Conservation (phyloP, 2,888 invertebrate genomes). For the Biston stratarius region DNA sequence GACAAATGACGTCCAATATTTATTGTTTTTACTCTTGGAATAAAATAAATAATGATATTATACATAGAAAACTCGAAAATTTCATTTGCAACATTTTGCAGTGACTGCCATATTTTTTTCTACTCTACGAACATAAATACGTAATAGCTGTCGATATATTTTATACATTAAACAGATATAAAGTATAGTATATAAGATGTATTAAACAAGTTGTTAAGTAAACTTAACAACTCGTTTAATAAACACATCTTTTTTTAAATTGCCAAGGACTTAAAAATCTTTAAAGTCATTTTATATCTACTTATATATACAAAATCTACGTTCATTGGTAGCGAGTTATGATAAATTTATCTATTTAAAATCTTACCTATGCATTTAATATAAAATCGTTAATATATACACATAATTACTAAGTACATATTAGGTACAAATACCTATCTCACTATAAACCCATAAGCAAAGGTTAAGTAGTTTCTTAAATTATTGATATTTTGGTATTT, state of each 20-base stretch:
- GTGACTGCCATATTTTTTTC: neutral
- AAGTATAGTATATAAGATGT: too few species aligned
- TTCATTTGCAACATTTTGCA: constrained; percentile 6
- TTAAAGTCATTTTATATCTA: neutral
- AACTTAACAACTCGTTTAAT: too few species aligned
- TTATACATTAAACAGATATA: too few species aligned
- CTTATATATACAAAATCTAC: constrained; percentile 6
- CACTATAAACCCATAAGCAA: constrained; percentile 42
- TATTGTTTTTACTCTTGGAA: constrained; percentile 3
- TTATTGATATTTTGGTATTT: constrained; percentile 74
- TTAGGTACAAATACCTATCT: neutral
- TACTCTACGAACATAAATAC: neutral
- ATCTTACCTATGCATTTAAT: constrained; percentile 14
- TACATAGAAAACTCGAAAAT: constrained; percentile 2
- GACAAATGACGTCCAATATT: too few species aligned
- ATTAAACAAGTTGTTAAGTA: neutral
- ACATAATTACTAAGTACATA: neutral
- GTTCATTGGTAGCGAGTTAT: constrained; percentile 34
- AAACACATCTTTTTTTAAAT: neutral
- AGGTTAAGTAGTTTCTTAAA: constrained; percentile 43
- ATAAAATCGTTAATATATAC: constrained; percentile 4
- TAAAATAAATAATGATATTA: constrained; percentile 8
- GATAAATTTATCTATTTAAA: constrained; percentile 7
- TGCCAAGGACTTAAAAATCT: neutral
- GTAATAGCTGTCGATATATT: too few species aligned